Evolutionary conservation across 2,113 vertebrate genomes (phyloP).

Genomic region (Dolichotis patagonum): DNA sequence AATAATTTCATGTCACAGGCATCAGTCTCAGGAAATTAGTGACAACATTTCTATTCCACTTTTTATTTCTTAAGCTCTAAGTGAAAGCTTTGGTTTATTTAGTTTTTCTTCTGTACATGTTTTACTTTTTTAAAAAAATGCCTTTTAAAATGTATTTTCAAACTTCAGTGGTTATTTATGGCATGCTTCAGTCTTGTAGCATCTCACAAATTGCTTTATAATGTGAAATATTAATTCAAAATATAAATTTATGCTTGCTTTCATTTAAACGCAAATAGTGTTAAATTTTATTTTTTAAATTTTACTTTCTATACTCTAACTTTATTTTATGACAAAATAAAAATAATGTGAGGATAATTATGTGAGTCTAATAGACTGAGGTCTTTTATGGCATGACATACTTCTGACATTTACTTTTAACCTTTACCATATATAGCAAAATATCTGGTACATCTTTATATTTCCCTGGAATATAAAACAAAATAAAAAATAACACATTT

Average conservation of each 20-base stretch:
- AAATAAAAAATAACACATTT: not conserved
- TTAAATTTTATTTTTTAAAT: not conserved
- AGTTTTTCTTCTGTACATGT: not conserved
- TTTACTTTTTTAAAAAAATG: not conserved
- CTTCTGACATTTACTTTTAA: not conserved
- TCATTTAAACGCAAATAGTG: not conserved
- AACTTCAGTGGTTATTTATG: not conserved
- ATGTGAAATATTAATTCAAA: not conserved
- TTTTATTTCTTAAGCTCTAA: slow-evolving; percentile 17
- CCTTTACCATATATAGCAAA: not conserved
- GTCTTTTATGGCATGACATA: not conserved
- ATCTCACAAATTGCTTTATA: not conserved
- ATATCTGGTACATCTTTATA: not conserved
- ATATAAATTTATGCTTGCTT: not conserved
- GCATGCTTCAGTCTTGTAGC: not conserved
- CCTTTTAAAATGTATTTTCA: not conserved
- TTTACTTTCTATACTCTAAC: not conserved
- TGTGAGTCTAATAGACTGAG: not conserved
- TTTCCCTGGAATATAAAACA: not conserved
- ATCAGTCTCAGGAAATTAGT: not conserved
- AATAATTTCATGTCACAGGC: not conserved
- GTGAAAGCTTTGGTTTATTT: slow-evolving; percentile 6
- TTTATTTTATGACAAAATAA: not conserved
- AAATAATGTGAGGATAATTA: not conserved
- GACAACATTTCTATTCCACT: not conserved